Base-by-base conservation (phyloP, 2,888 invertebrate species). In the Tanypteryx hageni region DNA sequence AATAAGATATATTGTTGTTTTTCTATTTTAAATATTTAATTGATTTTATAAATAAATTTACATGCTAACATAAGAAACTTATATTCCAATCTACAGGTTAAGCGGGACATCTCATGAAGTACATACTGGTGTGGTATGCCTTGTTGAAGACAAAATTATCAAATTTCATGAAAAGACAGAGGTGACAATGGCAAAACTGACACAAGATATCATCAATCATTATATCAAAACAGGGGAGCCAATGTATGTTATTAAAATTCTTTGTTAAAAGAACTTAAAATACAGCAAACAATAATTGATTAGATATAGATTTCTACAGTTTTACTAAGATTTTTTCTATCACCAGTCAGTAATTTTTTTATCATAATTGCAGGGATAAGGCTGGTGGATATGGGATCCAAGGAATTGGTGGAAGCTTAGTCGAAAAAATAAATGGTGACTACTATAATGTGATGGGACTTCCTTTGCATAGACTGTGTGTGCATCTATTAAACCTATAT, bases 381-480 rank as follows among this genome's bases (percentile, higher is more conserved):
- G 99, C 99, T 10, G 99, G 99, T n/a, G 97, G 97, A 0, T 99
- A 99, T 95, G 99, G 98, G 0, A 97, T 99, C 92, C 98, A 98
- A 95, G 98, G 97, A 0, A 95, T 97, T 0, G 99, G 98, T 10
- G 98, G 98, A 0, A 97, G 97, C n/a, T 96, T 99, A 92, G 96
- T 99, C 82, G 96, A 97, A 94, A 96, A 96, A 93, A 97, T 99
- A 82, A 96, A 97, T 64, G 99, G 98, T 0, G 98, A 99, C 94
- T 98, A 97, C 95, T 98, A 97, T 95, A 98, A 98, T 93, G 98
- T 99, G 0, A 97, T 98, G 94, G 99, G 99, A 0, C 95, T 99
- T 93, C 99, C 99, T 0, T 94, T 99, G 4, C 97, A 97, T 94
- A 94, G 94, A 93, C 95, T 96, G 93, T 95, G 95, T 92, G 94